phyloP scores from a whole-genome alignment of 2,113 vertebrate genomes.

The Macheiramphus alcinus region DNA sequence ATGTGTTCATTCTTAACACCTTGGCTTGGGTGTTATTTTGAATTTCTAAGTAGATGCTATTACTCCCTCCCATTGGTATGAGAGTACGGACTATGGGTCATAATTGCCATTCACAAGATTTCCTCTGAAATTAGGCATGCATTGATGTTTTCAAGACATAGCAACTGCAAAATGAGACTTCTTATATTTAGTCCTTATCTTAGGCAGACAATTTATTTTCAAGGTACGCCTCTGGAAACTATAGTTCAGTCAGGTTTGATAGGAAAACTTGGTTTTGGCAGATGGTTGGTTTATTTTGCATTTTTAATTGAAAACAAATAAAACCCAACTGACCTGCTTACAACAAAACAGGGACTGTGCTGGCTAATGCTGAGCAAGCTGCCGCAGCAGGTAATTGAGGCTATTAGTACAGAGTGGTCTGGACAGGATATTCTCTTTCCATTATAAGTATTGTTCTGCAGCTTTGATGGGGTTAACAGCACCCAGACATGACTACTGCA shows the following conservation, averaged over 20 bases:
- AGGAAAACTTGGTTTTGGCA: not conserved
- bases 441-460: not conserved
- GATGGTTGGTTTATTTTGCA: not conserved
- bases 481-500: not conserved
- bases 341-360: not conserved
- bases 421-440: not conserved
- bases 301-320: not conserved
- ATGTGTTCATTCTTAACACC: not conserved
- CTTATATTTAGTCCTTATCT: not conserved
- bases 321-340: not conserved
- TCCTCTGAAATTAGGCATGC: rapidly evolving
- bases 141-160: not conserved
- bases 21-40: not conserved
- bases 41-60: not conserved
- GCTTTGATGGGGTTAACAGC: constrained; percentile 5
- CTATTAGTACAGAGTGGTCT: not conserved
- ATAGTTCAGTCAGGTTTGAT: not conserved
- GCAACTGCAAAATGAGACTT: not conserved
- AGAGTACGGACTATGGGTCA: not conserved
- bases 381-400: not conserved
- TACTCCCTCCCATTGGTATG: not conserved
- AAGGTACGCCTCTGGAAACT: not conserved
- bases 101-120: not conserved
- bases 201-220: not conserved
- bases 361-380: not conserved